Evolutionary conservation across 2,113 vertebrate species (phyloP).

Genomic region (Nicator chloris): DNA sequence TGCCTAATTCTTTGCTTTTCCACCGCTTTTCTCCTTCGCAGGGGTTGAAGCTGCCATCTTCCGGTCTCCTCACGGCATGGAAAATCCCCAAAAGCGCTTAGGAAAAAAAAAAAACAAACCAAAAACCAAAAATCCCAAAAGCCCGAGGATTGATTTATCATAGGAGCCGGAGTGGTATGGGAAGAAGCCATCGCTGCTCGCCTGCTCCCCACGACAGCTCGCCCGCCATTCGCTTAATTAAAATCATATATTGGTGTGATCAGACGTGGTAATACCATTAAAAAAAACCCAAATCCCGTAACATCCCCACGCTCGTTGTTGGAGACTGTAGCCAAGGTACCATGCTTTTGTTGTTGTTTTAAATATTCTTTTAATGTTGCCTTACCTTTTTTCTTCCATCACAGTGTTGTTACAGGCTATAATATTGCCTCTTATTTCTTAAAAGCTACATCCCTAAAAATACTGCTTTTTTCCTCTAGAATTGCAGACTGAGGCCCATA

Average conservation of each 20-base stretch:
- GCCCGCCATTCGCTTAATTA: not conserved
- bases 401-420: not conserved
- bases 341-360: not conserved
- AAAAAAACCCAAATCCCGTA: not conserved
- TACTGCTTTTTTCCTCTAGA: not conserved
- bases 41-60: not conserved
- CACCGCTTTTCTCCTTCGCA: not conserved
- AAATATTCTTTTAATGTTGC: not conserved
- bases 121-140: not conserved
- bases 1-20: not conserved
- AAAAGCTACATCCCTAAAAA: not conserved
- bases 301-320: not conserved
- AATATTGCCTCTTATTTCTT: not conserved
- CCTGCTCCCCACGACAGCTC: not conserved
- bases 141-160: not conserved
- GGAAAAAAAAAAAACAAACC: not conserved
- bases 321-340: constrained; percentile 11
- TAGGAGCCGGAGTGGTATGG: not conserved
- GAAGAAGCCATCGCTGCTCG: not conserved
- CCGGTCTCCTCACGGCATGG: not conserved
- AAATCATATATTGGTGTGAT: not conserved
- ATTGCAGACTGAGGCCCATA: constrained; percentile 7
- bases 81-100: not conserved
- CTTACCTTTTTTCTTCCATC: not conserved
- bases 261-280: not conserved